Percentiles rank a stretch among this genome's conserved stretches.
These are phyloP conservation scores for Ips nitidus DNA, from an alignment of 1,140 invertebrate genomes.

Conservation along the genomic window DNA sequence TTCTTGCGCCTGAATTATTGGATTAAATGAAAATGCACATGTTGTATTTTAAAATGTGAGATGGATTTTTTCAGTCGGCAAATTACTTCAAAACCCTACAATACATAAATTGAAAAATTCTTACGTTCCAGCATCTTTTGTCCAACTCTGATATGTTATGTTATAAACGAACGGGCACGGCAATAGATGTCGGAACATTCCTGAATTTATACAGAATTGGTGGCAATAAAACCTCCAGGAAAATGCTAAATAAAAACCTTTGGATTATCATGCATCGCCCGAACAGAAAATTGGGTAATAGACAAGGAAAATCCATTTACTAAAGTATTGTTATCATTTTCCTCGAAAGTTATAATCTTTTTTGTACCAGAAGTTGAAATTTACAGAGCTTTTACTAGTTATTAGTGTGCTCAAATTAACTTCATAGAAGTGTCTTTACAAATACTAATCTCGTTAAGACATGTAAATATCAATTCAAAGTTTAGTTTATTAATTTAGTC, in stretches of 20 bases:
- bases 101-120: constrained; percentile 1
- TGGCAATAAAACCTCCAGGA: not conserved
- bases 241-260: constrained; percentile 5
- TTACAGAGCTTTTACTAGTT: too few relatives aligned
- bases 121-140: not conserved
- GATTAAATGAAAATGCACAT: too few relatives aligned
- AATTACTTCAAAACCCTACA: not conserved
- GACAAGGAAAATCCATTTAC: not conserved
- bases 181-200: constrained; percentile 2
- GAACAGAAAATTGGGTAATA: not conserved
- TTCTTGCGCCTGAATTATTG: not conserved
- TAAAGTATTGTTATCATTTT: not conserved
- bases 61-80: not conserved
- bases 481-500: too few relatives aligned
- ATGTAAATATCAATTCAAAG: too few relatives aligned
- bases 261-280: not conserved
- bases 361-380: too few relatives aligned
- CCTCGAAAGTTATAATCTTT: not conserved
- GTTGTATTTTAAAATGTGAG: not conserved
- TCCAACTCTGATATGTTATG: not conserved
- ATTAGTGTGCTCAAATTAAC: too few relatives aligned
- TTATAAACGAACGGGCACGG: constrained; percentile 1
- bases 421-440: too few relatives aligned
- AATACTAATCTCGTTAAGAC: too few relatives aligned
- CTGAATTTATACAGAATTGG: not conserved